Evolutionary conservation across 2,797 vertebrate genomes (phyloP), one percentile per base, ranked within the genome.

Genomic region (Podargus strigoides): DNA sequence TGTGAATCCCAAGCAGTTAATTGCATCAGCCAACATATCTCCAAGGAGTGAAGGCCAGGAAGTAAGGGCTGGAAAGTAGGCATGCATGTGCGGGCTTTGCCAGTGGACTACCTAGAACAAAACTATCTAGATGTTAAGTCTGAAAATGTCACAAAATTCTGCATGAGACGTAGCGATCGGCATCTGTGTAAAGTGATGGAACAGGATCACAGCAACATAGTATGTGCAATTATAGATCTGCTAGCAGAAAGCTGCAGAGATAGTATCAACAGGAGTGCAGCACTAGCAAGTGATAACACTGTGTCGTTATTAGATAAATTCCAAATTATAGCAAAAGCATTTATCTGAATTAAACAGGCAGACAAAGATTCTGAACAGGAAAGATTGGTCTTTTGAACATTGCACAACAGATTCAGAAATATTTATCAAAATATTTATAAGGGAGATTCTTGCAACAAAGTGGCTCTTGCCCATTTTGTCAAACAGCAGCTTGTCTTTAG

Each of bases 31-130:
- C 94, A 99, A 94, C 99, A 99, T 99, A 96, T 99, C 99, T 67
- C 99, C 99, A 27, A 99, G 98, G 93, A 99, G 98, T 0, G 99
- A 99, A 19, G 99, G 99, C 99, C 99, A 99, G 14, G 99, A 99
- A 30, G 97, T 99, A 70, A 99, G 98, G 49, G 98, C 98, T 30
- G 99, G 99, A 91, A 98, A 99, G 97, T 99, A 99, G 59, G 99
- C 99, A 1, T 99, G 99, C 99, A 99, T 99, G 67, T 99, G 98
- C n/a, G 99, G 99, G 87, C 99, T 99, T 97, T 99, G 99, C 99
- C 99, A 99, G n/a, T 99, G 99, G 39, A 99, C 99, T 89, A 99
- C 98, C 99, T 99, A 93, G 10, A 93, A 89, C 2, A 89, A 92
- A 96, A 79, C 78, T 20, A 60, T 20, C 36, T 10, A 79, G 9